These are phyloP conservation scores for Rhabdornis inornatus DNA, from an alignment of 2,113 vertebrate genomes.

Conservation along the genomic window DNA sequence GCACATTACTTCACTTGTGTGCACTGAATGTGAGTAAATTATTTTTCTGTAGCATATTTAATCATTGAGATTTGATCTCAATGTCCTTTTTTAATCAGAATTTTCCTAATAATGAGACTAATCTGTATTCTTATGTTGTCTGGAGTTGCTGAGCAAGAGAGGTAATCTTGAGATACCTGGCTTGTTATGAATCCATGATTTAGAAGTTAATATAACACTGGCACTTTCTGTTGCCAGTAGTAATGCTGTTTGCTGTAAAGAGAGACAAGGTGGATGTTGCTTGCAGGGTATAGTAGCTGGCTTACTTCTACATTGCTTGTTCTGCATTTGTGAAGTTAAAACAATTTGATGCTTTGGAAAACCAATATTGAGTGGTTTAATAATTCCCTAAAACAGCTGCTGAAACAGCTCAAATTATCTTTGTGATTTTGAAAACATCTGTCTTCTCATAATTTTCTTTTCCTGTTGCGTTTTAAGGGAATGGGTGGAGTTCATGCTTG, in stretches of 20 bases:
- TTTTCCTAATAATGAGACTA: neutral
- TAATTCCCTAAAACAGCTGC: neutral
- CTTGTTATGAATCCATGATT: neutral
- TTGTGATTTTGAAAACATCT: neutral
- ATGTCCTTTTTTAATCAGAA: neutral
- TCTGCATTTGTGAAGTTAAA: neutral
- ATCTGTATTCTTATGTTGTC: neutral
- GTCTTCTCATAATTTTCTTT: neutral
- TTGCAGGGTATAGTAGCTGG: neutral
- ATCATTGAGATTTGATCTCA: neutral
- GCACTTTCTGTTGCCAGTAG: neutral
- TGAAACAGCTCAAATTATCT: neutral
- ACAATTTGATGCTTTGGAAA: neutral
- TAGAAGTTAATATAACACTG: neutral
- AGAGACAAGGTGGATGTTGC: neutral
- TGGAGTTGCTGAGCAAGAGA: neutral
- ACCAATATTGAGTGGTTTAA: neutral
- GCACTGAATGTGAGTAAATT: neutral
- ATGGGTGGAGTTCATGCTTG: neutral
- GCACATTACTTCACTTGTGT: neutral
- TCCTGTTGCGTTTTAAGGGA: neutral
- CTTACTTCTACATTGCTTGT: neutral
- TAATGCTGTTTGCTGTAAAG: neutral
- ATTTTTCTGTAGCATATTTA: neutral
- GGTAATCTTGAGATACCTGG: neutral